A percentile compares a stretch with the other conserved stretches of the same genome.
These are phyloP conservation scores for Baccha elongata DNA, from an alignment of 2,888 invertebrate genomes.

Conservation along the genomic window DNA sequence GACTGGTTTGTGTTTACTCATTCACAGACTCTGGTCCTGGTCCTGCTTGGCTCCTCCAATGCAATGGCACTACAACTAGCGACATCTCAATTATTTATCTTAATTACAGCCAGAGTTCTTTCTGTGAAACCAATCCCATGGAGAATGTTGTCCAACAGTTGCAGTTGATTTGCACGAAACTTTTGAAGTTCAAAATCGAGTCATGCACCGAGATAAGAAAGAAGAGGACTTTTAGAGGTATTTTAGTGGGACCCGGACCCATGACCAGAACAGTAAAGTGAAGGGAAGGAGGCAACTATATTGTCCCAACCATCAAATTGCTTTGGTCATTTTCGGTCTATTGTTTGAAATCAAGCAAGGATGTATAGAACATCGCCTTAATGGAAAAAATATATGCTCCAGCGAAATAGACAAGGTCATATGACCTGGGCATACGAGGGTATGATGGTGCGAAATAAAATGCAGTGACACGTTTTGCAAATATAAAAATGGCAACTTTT, in stretches of 20 bases:
- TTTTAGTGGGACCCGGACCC: constrained; percentile 19
- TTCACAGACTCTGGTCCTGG: constrained; percentile 21
- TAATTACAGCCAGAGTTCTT: constrained; percentile 59
- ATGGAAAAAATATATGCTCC: constrained; percentile 25
- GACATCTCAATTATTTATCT: constrained; percentile 73
- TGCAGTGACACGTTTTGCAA: constrained; percentile 67
- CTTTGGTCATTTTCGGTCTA: constrained; percentile 31
- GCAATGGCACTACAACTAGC: constrained; percentile 31
- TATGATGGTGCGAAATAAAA: constrained; percentile 57
- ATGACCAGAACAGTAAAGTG: neutral
- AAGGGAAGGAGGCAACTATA: neutral
- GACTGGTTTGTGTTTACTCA: constrained; percentile 18
- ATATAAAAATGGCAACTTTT: constrained; percentile 56
- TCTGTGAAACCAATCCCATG: constrained; percentile 61
- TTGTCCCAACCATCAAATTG: constrained; percentile 29
- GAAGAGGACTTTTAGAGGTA: constrained; percentile 36
- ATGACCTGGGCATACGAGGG: constrained; percentile 36
- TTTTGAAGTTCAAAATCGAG: constrained; percentile 52
- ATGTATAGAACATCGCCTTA: constrained; percentile 1
- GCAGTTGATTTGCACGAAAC: constrained; percentile 39
- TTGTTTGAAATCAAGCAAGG: neutral
- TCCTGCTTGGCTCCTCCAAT: neutral
- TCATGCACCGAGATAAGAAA: constrained; percentile 49
- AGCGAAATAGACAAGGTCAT: constrained; percentile 65
- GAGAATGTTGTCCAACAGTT: constrained; percentile 57